Evolutionary conservation across 53 echinoderm and acorn worm genomes (phyloP).

Genomic region (Stichopus horrens): DNA sequence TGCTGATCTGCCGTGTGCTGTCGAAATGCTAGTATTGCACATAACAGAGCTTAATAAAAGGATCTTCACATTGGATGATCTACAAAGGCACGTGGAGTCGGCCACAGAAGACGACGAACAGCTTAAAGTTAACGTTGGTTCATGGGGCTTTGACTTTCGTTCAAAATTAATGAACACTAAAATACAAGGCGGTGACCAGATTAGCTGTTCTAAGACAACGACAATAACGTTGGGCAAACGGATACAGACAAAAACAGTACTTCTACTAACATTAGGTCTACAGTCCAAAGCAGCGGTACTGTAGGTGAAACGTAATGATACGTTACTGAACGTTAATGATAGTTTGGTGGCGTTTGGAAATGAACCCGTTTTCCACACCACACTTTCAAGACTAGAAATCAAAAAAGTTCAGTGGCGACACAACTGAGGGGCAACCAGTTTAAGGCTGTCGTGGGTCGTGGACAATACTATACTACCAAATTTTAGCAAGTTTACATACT

Average conservation of each 20-base stretch:
- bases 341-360: neutral
- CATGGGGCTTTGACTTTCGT: constrained; percentile 14
- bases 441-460: constrained; percentile 20
- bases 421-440: constrained; percentile 4
- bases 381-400: neutral
- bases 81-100: neutral
- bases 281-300: neutral
- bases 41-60: constrained; percentile 33
- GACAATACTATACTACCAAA: constrained; percentile 32
- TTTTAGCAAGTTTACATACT: constrained; percentile 41
- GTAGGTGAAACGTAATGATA: neutral
- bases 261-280: neutral
- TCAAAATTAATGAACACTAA: constrained; percentile 2
- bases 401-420: constrained; percentile 8
- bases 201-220: neutral
- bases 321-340: neutral
- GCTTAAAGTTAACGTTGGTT: constrained; percentile 6
- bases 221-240: neutral
- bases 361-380: neutral
- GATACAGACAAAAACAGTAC: too few species aligned
- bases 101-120: constrained; percentile 21
- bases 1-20: neutral
- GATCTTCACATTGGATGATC: neutral
- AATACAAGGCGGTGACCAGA: neutral
- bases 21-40: constrained; percentile 14